phyloP scores from a whole-genome alignment of 2,113 vertebrate species.

The Syrmaticus mikado region DNA sequence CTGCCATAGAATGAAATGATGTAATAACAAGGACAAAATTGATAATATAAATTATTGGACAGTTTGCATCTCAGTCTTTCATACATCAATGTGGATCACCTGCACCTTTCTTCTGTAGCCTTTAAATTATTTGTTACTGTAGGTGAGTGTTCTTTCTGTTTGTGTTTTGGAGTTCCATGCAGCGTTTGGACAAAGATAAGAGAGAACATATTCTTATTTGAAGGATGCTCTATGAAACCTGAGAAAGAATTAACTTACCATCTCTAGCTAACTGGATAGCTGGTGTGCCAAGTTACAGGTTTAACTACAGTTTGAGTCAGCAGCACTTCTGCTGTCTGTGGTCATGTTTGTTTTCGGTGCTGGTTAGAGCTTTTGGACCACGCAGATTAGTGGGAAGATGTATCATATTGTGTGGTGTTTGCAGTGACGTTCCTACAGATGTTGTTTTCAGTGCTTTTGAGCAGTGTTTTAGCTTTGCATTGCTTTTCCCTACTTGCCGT shows the following conservation, averaged over 20 bases:
- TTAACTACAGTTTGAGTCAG: not conserved
- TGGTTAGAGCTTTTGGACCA: not conserved
- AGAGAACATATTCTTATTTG: not conserved
- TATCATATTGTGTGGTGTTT: not conserved
- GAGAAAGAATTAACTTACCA: not conserved
- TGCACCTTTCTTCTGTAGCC: constrained; percentile 19
- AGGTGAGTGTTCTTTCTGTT: not conserved
- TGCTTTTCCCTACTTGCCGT: not conserved
- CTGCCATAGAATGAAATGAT: not conserved
- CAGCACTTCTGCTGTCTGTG: not conserved
- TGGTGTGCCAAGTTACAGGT: not conserved
- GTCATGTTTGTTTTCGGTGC: not conserved
- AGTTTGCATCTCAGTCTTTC: not conserved
- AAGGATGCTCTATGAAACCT: not conserved
- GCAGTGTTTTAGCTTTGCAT: not conserved
- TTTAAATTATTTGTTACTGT: not conserved
- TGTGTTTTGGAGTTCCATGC: not conserved
- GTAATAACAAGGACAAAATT: not conserved
- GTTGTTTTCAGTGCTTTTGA: not conserved
- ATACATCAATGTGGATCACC: not conserved
- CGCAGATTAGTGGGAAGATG: not conserved
- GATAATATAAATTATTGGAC: not conserved
- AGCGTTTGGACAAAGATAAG: not conserved
- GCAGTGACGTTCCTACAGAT: not conserved
- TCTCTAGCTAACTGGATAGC: not conserved